A percentile compares a stretch with the other conserved stretches of the same genome.
These are phyloP conservation scores for Amphipyra tragopoginis DNA, from an alignment of 2,888 invertebrate species.

Conservation along the genomic window DNA sequence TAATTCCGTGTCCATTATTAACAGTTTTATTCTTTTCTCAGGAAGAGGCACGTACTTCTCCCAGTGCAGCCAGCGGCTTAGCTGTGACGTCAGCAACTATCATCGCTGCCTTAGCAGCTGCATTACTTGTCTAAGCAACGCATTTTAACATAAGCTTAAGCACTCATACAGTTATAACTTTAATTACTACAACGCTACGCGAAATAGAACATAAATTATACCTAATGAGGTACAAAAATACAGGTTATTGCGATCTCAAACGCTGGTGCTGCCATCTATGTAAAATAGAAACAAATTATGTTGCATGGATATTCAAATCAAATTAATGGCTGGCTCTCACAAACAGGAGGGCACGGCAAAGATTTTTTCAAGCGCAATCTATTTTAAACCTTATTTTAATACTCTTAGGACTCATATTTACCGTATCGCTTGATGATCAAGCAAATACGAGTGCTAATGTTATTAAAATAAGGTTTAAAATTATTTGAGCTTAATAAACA, in stretches of 20 bases:
- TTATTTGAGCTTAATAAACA: too few species aligned
- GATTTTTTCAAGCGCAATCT: too few species aligned
- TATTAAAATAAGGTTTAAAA: too few species aligned
- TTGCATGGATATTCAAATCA: conserved; percentile 14
- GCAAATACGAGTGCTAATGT: too few species aligned
- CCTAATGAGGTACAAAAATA: conserved; percentile 17
- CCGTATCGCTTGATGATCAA: too few species aligned
- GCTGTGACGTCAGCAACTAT: conserved; percentile 56
- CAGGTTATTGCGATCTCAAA: conserved; percentile 25
- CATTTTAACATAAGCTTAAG: conserved; percentile 2
- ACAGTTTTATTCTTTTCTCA: conserved; percentile 31
- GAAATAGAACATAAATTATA: conserved; percentile 9
- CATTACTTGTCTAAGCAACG: conserved; percentile 48
- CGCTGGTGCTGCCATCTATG: conserved; percentile 49
- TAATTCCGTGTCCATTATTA: neutral
- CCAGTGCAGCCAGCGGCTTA: conserved; percentile 50
- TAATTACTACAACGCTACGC: conserved; percentile 32
- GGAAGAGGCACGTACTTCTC: conserved; percentile 31
- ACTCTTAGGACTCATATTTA: too few species aligned
- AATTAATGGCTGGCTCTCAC: too few species aligned
- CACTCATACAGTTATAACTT: conserved; percentile 17
- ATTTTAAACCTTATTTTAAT: too few species aligned
- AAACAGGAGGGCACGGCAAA: too few species aligned
- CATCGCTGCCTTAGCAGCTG: conserved; percentile 46
- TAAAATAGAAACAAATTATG: conserved; percentile 9